Evolutionary conservation across 2,113 vertebrate species (phyloP), one percentile per base, ranked within the genome.

Genomic region (Ictalurus punctatus): DNA sequence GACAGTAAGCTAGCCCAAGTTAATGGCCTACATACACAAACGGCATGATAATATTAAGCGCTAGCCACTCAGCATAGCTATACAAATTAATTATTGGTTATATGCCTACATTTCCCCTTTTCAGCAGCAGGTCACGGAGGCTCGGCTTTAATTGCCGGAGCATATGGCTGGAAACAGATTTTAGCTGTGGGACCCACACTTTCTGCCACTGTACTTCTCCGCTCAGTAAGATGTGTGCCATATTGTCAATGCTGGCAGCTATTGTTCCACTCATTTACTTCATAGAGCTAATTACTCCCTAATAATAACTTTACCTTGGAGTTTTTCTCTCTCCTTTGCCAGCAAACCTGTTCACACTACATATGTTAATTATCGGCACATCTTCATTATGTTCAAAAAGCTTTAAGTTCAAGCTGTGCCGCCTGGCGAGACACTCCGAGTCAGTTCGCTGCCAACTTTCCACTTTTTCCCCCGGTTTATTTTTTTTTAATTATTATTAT

Each of bases 301-400:
- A 97, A 99, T 99, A 99, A 99, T 99, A 99, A 98, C 98, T 99
- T 99, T 99, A 99, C 98, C 98, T 99, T 98, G 97, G 97, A 99
- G 97, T 99, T 99, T 97, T 97, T 97, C 96, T 97, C 96, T 95
- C 95, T 93, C 96, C 93, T 95, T 96, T 99, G 98, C 98, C 97
- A 99, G 97, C 97, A 99, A 99, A 99, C 98, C 98, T 99, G 98
- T 99, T 99, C 98, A 96, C 98, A 98, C 97, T 97, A 98, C 98
- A 99, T 99, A 99, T 99, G 98, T 98, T 99, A 99, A 99, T 99
- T 98, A 99, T 97, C 97, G 96, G 97, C 98, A 98, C 98, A 98
- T 98, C 97, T 98, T 99, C 98, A 98, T 99, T 98, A 99, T 97
- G 97, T 97, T 97, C 98, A 97, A 97, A 97, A 97, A 97, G 97